Base-by-base conservation (phyloP, 2,888 invertebrate genomes). In the Chironomus tentans region DNA sequence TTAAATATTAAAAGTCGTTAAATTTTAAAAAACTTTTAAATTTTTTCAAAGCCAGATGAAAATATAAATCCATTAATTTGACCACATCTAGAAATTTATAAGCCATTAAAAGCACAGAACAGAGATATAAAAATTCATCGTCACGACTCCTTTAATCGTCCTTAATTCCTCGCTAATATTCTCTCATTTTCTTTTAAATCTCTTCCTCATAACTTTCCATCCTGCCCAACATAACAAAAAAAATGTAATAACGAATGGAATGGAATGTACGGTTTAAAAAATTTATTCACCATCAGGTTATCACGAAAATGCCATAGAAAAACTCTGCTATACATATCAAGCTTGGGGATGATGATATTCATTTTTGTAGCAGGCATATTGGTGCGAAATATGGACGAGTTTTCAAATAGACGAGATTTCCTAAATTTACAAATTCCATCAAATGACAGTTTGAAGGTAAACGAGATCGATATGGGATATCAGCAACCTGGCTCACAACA, bases 331-430 rank as follows among this genome's bases (percentile, higher is more conserved):
- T 73, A 73, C 24, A 62, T 73, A 2, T 73, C 72, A 15, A 61
- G 72, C 22, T 38, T 61, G 15, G 72, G 72, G 4, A 73, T 73
- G 72, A 61, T 73, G 72, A 73, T 62, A 73, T 73, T 73, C 4
- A 85, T 85, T 80, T 81, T 86, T 46, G 78, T 80, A 48, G 83
- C 82, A 3, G 83, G 81, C 0, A 77, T 82, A 7, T 83, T 81
- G 77, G 62, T 73, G 18, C 61, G 62, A 21, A 62, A 62, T 38
- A 73, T 62, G 72, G 72, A 73, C 10, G 62, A 38, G 46, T 71
- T 71, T 71, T 56, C 71, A 15, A 22, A 28, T 13, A 46, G n/a
- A 10, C 15, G 22, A 15, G 62, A 61, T 18, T 73, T 73, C 46
- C 38, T 73, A 28, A 38, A 13, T 61, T 38, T 50, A 2, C 61